These are phyloP conservation scores for Trachelus troglodyta DNA, from an alignment of 2,888 invertebrate species.

Conservation along the genomic window DNA sequence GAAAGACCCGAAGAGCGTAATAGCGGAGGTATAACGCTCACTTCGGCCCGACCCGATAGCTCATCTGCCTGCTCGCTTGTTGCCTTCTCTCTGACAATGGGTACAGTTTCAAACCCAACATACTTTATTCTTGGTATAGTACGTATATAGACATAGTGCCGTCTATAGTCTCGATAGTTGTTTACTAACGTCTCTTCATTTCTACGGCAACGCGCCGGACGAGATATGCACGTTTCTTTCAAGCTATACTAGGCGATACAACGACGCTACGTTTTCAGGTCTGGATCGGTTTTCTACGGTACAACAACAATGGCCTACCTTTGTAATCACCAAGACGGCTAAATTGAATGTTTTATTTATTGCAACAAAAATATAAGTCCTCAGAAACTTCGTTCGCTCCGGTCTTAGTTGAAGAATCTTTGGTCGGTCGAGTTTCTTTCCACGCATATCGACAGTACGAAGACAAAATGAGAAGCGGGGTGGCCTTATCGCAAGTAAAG, in stretches of 20 bases:
- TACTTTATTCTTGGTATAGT: not conserved
- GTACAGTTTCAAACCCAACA: not conserved
- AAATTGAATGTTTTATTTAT: too few relatives aligned
- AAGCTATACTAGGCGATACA: not conserved
- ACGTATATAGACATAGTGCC: not conserved
- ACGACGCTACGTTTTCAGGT: not conserved
- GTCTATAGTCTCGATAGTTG: not conserved
- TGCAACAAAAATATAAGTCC: not conserved
- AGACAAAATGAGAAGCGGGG: not conserved
- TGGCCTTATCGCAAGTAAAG: not conserved
- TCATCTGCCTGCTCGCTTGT: conserved; percentile 18
- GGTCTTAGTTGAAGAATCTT: not conserved
- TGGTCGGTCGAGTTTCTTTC: not conserved
- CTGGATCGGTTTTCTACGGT: not conserved
- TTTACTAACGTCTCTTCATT: not conserved
- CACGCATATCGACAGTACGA: not conserved
- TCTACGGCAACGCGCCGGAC: not conserved
- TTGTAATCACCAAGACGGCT: too few relatives aligned
- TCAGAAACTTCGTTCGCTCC: not conserved
- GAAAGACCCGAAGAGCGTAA: conserved; percentile 17
- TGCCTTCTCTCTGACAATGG: not conserved
- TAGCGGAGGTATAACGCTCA: conserved; percentile 27
- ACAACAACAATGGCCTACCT: too few relatives aligned
- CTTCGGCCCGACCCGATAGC: conserved; percentile 28
- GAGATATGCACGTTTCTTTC: not conserved